Evolutionary conservation across 2,113 vertebrate species (phyloP).

Genomic region (Turdus rufiventris): DNA sequence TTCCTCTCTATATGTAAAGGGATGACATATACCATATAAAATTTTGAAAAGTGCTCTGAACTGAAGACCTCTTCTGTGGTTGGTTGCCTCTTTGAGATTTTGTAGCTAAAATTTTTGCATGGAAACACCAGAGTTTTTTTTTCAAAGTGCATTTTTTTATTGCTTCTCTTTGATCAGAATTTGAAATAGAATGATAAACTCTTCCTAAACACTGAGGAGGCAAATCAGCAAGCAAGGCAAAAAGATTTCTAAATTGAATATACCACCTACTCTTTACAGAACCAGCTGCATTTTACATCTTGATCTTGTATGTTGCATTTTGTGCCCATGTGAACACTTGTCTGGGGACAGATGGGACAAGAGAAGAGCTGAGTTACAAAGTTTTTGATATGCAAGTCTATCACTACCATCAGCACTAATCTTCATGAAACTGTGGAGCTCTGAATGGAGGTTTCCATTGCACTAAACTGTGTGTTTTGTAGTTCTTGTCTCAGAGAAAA

Average conservation of each 20-base stretch:
- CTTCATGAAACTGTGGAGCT: neutral
- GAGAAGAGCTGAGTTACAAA: neutral
- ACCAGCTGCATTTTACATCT: neutral
- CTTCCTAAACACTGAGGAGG: neutral
- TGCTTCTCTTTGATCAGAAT: neutral
- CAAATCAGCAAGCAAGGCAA: neutral
- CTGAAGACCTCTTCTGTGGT: neutral
- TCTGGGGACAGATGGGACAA: neutral
- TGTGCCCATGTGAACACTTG: neutral
- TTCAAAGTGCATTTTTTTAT: neutral
- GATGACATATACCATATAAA: neutral
- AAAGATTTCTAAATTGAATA: neutral
- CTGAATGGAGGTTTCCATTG: neutral
- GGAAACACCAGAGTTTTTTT: neutral
- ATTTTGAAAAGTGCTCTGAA: neutral
- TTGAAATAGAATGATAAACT: neutral
- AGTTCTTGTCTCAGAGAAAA: neutral
- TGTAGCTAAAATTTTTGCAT: neutral
- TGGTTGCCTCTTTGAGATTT: neutral
- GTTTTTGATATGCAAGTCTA: neutral
- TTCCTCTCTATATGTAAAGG: neutral
- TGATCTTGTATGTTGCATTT: neutral
- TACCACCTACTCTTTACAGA: neutral
- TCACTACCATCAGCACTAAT: neutral
- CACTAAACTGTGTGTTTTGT: neutral